These are phyloP conservation scores for Hololepta plana DNA, from an alignment of 2,888 invertebrate genomes.

Conservation along the genomic window DNA sequence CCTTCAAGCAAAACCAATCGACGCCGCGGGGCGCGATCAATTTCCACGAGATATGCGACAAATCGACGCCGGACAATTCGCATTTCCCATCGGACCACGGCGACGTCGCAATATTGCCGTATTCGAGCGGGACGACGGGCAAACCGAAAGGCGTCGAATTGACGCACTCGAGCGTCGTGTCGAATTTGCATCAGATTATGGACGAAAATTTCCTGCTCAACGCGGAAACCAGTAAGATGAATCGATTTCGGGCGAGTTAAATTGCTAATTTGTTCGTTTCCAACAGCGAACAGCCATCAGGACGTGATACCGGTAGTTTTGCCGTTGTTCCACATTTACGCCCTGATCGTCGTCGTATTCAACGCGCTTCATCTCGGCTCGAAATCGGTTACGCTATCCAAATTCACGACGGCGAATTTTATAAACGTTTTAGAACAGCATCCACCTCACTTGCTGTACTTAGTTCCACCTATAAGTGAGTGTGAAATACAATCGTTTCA, in stretches of 20 bases:
- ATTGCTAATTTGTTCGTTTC: conserved; percentile 8
- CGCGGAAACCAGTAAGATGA: not conserved
- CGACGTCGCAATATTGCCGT: conserved; percentile 52
- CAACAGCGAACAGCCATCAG: conserved; percentile 17
- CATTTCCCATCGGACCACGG: conserved; percentile 38
- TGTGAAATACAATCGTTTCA: not conserved
- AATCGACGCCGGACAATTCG: conserved; percentile 29
- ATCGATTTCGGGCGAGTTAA: not conserved
- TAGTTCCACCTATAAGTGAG: conserved; percentile 34
- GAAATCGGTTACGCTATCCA: conserved; percentile 27
- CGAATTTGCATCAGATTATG: conserved; percentile 29
- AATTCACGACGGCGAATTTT: conserved; percentile 12
- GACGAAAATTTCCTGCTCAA: too few relatives aligned
- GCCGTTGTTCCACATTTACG: conserved; percentile 36
- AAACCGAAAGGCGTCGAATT: conserved; percentile 57
- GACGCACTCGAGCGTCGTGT: conserved; percentile 36
- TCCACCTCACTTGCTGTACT: conserved; percentile 19
- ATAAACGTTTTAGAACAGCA: conserved; percentile 12
- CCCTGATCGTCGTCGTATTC: conserved; percentile 26
- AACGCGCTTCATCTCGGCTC: conserved; percentile 25
- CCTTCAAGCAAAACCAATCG: conserved; percentile 22
- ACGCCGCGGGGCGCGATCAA: conserved; percentile 38
- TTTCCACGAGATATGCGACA: conserved; percentile 40
- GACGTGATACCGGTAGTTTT: conserved; percentile 22
- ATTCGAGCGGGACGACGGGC: conserved; percentile 76